These are phyloP conservation scores for Agonopterix alstromeriana DNA, from an alignment of 2,888 invertebrate species.

Conservation along the genomic window DNA sequence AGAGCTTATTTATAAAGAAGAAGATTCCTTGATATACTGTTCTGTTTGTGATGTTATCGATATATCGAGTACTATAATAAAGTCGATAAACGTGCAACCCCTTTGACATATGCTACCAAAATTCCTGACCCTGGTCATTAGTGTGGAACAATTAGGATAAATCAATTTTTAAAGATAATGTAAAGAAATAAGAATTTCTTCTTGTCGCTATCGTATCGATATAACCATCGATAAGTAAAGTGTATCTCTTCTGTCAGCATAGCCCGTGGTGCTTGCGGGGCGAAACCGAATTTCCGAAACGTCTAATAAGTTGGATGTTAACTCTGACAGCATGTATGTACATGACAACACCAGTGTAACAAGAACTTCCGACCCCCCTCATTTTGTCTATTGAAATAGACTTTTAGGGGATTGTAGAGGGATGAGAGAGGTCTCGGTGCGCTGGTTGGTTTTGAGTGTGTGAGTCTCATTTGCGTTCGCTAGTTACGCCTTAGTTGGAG, in stretches of 20 bases:
- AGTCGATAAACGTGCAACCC: too few relatives aligned
- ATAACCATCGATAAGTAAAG: constrained; percentile 2
- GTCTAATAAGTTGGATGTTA: constrained; percentile 76
- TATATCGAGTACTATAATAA: too few relatives aligned
- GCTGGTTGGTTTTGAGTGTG: constrained; percentile 34
- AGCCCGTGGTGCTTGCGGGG: constrained; percentile 61
- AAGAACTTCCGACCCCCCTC: constrained; percentile 29
- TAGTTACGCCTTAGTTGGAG: constrained; percentile 53
- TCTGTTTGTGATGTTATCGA: too few relatives aligned
- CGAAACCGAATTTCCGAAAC: constrained; percentile 74
- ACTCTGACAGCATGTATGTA: constrained; percentile 62
- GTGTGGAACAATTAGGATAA: too few relatives aligned
- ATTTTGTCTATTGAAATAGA: constrained; percentile 18
- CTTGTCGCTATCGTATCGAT: background rate
- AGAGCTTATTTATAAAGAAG: too few relatives aligned
- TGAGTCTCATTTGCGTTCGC: constrained; percentile 57
- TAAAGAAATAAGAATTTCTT: too few relatives aligned
- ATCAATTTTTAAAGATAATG: too few relatives aligned
- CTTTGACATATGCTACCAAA: too few relatives aligned
- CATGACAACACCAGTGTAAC: constrained; percentile 45
- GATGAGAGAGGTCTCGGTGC: constrained; percentile 31
- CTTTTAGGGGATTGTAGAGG: constrained; percentile 17
- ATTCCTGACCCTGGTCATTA: too few relatives aligned
- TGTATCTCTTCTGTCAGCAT: constrained; percentile 17
- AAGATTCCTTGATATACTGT: too few relatives aligned